Base-by-base conservation (phyloP, 2,113 vertebrate genomes). In the Bos indicus region DNA sequence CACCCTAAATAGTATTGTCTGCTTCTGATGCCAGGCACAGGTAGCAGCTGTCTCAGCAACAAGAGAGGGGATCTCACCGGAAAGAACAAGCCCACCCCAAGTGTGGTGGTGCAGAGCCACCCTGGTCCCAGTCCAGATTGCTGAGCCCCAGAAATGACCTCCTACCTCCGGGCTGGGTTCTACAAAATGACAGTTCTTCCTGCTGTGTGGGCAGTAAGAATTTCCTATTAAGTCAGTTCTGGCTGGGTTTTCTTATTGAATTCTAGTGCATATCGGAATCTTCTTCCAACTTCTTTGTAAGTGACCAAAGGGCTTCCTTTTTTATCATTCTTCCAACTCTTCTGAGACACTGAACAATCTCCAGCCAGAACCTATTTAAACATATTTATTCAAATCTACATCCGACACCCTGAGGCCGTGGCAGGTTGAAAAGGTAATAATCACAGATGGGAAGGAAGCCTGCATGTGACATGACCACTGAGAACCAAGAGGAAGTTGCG, bases 21-120 rank as follows among this genome's bases (percentile, higher is more conserved):
- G 56, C 48, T 2, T 36, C 23, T 6, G 16, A 52, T 1, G 23
- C 43, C 23, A 36, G 8, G 48, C 82, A 16, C 21, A 71, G 2
- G 43, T 25, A 13, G 46, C 36, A 6, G 16, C 62, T 51, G 12
- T 77, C 43, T 60, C 25, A 11, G 14, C 28, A 11, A 3, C 4
- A 0, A 56, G 30, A 6, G 28, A 8, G 2, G 36, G 19, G 16
- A 4, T 16, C 21, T 60, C 5, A 0, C 4, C 7, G 1, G 7
- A 52, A 30, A 89, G n/a, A 16, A n/a, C 11, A 12, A 30, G 28
- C 28, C 85, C 9, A 21, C 36, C 5, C 0, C 30, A 33, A 57
- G n/a, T 54, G 1, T 8, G 12, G 46, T 0, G 11, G 16, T 3
- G 43, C n/a, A 26, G 15, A 23, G 8, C 85, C 43, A 71, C n/a